Percentiles rank a stretch among this genome's conserved stretches.
Evolutionary conservation across 2,797 vertebrate genomes (phyloP).

Genomic region (Trachops cirrhosus): DNA sequence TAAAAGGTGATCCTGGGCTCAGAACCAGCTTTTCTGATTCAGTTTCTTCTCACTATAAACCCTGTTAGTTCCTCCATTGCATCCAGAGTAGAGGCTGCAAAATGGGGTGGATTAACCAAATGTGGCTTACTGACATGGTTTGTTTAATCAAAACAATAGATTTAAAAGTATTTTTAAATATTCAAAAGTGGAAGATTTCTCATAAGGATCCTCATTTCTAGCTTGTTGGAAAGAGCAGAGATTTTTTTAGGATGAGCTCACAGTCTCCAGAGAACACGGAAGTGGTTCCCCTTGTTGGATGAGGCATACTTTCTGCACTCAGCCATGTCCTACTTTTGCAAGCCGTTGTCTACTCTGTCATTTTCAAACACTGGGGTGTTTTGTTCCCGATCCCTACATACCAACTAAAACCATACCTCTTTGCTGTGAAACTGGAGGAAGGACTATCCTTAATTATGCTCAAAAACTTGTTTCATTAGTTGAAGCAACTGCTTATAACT

Average conservation of each 20-base stretch:
- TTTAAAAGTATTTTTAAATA: slow-evolving; percentile 4
- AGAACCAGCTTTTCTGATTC: neutral
- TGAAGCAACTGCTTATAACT: neutral
- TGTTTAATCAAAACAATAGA: neutral
- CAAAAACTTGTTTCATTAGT: neutral
- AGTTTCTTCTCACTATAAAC: neutral
- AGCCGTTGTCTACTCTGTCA: neutral
- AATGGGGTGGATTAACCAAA: neutral
- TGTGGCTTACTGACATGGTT: neutral
- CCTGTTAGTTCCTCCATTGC: neutral
- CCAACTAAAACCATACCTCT: neutral
- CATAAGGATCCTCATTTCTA: neutral
- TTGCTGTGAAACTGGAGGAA: neutral
- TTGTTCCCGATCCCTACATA: neutral
- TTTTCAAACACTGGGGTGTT: neutral
- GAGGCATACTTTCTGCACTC: neutral
- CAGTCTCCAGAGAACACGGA: neutral
- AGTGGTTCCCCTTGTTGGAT: neutral
- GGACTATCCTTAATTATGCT: neutral
- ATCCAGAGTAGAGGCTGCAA: neutral
- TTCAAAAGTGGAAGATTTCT: neutral
- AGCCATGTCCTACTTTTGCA: neutral
- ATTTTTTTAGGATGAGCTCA: neutral
- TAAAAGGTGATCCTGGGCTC: neutral
- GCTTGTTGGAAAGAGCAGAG: neutral